These are phyloP conservation scores for Colletes gigas DNA, from an alignment of 1,140 invertebrate species.

Conservation along the genomic window DNA sequence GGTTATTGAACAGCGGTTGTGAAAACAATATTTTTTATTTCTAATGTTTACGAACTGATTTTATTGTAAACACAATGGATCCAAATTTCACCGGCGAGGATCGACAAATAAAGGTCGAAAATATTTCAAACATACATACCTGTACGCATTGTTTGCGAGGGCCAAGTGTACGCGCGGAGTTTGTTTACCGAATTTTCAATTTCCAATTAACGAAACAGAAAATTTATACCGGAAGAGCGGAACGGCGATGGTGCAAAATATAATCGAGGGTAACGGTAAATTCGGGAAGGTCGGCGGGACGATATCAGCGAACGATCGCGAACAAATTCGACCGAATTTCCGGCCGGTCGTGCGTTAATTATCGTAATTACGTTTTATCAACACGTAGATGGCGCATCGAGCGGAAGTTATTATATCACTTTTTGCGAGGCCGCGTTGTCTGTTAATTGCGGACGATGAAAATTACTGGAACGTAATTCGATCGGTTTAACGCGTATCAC, in stretches of 20 bases:
- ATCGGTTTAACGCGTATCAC: constrained; percentile 20
- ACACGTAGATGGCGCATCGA: constrained; percentile 23
- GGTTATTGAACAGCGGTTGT: too few relatives aligned
- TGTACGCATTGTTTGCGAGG: too few relatives aligned
- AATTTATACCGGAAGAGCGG: not conserved
- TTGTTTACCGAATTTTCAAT: too few relatives aligned
- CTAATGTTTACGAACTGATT: too few relatives aligned
- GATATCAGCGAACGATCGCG: not conserved
- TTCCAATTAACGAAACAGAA: not conserved
- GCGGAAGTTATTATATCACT: constrained; percentile 41
- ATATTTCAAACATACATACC: too few relatives aligned
- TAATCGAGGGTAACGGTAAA: not conserved
- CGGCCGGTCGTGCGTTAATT: constrained; percentile 29
- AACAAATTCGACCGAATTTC: constrained; percentile 32
- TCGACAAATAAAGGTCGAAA: too few relatives aligned
- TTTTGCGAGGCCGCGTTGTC: constrained; percentile 18
- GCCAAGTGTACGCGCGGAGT: too few relatives aligned
- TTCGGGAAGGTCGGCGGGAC: not conserved
- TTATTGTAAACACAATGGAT: too few relatives aligned
- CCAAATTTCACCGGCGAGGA: too few relatives aligned
- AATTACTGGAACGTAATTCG: constrained; percentile 34
- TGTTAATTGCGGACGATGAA: constrained; percentile 31
- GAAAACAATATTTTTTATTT: too few relatives aligned
- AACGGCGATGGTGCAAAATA: not conserved
- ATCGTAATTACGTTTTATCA: constrained; percentile 52